phyloP scores from a whole-genome alignment of 2,797 vertebrate species.

The Meda fulgida region DNA sequence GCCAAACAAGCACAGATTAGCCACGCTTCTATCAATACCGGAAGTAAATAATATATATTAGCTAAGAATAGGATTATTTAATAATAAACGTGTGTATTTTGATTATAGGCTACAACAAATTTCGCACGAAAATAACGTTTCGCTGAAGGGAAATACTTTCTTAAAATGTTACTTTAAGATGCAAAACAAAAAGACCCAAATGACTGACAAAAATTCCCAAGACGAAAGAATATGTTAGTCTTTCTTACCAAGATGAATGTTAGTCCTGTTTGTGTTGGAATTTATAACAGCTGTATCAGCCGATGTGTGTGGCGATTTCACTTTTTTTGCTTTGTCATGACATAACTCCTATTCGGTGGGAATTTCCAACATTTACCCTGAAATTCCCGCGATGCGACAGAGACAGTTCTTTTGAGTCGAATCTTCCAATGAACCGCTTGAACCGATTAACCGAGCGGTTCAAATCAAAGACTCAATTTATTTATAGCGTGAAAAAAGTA shows the following conservation, averaged over 20 bases:
- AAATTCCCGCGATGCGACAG: neutral
- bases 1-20: no score
- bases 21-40: neutral
- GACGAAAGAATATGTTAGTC: neutral
- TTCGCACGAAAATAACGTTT: neutral
- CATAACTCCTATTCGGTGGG: neutral
- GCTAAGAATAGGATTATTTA: neutral
- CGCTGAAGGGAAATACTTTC: neutral
- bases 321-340: neutral
- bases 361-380: slow-evolving; percentile 1
- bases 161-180: neutral
- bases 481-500: no score
- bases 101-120: neutral
- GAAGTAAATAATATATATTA: neutral
- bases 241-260: slow-evolving; percentile 6
- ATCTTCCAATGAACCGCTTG: neutral
- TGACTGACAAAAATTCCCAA: neutral
- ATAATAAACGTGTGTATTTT: neutral
- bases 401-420: neutral
- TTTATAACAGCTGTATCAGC: neutral
- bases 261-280: neutral
- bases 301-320: neutral
- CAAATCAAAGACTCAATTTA: neutral
- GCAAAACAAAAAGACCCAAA: neutral
- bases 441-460: neutral